Percentiles rank a stretch among this genome's conserved stretches.
These are phyloP conservation scores for Mergus octosetaceus DNA, from an alignment of 2,797 vertebrate species.

Conservation along the genomic window DNA sequence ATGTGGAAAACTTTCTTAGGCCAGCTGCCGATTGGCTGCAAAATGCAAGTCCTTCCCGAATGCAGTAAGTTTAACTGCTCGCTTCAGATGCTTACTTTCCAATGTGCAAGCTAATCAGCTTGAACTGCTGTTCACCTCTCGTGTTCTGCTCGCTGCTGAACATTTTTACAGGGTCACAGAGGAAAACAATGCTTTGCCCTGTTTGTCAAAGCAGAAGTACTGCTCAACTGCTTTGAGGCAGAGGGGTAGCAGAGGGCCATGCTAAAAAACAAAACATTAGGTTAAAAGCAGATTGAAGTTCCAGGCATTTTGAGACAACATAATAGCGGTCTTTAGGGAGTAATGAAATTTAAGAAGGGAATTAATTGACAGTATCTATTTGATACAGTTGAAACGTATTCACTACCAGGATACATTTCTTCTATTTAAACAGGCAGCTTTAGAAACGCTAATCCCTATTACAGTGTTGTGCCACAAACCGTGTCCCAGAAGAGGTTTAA, in stretches of 20 bases:
- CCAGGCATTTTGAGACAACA: not conserved
- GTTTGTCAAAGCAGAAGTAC: not conserved
- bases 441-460: not conserved
- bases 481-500: not conserved
- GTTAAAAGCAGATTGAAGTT: constrained; percentile 13
- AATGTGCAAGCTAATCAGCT: constrained; percentile 6
- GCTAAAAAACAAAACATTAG: not conserved
- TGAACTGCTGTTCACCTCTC: constrained; percentile 32
- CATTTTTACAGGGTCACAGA: constrained; percentile 6
- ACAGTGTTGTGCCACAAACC: not conserved
- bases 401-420: not conserved
- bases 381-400: not conserved
- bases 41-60: not conserved
- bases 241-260: not conserved
- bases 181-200: not conserved
- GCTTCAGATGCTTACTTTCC: constrained; percentile 5
- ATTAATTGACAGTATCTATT: constrained; percentile 15
- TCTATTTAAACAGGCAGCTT: not conserved
- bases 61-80: not conserved
- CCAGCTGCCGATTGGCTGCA: constrained; percentile 6
- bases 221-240: not conserved
- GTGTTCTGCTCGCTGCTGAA: not conserved
- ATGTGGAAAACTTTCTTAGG: constrained; percentile 15
- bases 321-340: not conserved
- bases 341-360: constrained; percentile 1